Evolutionary conservation across 2,797 vertebrate genomes (phyloP), one percentile per base, ranked within the genome.

Genomic region (Pangasius larnaudii): DNA sequence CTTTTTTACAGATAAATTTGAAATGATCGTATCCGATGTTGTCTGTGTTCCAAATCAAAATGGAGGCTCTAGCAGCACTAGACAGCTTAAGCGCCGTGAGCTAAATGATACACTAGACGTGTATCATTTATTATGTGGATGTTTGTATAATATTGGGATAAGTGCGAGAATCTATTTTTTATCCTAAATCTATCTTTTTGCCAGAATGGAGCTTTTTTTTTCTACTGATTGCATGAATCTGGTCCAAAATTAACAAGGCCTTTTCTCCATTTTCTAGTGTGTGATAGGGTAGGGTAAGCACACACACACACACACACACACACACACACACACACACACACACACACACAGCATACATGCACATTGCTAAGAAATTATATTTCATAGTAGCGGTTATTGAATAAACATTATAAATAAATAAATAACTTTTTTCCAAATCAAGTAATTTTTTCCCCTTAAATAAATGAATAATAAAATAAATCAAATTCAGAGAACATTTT

Each of bases 21-120:
- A 86, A 53, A 53, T 30, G 87, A 92, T 92, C 92, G 89, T 65
- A 58, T 86, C 42, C 59, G 51, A 67, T 67, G 51, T 67, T 63
- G 86, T 88, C 87, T 84, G 24, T 91, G 92, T 92, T 95, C 92
- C 92, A 94, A 94, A 94, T 94, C 96, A 95, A 95, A 95, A 95
- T 96, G 95, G 95, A 94, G 93, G 87, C 49, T 89, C 82, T 79
- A 78, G 89, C 78, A 88, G 79, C 75, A 5, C 80, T 51, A 72
- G 42, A 56, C 84, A 61, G 75, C 85, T 88, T 36, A 80, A 58
- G 61, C 51, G 6, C 36, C 1, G 27, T 11, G 79, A 86, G 46
- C 80, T 78, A 56, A 63, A 84, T 2, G 74, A 42, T 58, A 18
- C 53, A 39, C 30, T 22, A 30, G 6, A 79, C n/a, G 0, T 58